phyloP scores from a whole-genome alignment of 2,888 invertebrate genomes.

The Netelia melanura region DNA sequence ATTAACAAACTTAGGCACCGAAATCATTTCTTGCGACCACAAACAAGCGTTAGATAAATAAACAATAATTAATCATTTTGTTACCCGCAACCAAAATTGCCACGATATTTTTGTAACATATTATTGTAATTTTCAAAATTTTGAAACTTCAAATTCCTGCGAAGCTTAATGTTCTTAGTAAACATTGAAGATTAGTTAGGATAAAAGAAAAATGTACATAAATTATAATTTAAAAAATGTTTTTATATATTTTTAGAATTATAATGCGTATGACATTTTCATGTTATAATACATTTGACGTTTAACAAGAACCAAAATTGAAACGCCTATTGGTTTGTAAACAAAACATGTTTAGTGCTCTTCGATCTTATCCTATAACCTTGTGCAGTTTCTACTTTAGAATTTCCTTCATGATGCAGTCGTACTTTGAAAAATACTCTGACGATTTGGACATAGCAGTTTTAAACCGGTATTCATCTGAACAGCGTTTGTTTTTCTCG shows the following conservation, averaged over 20 bases:
- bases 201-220: constrained; percentile 5
- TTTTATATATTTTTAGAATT: background rate
- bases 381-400: background rate
- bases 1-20: constrained; percentile 13
- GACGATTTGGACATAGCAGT: background rate
- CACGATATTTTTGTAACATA: background rate
- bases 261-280: background rate
- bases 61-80: constrained; percentile 2
- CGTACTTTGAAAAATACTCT: background rate
- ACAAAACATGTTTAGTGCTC: background rate
- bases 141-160: background rate
- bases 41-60: constrained; percentile 4
- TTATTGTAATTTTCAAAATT: background rate
- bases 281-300: background rate
- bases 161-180: background rate
- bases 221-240: background rate
- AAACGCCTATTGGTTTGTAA: background rate
- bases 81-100: background rate
- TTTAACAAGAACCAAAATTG: background rate
- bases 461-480: background rate
- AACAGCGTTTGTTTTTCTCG: background rate
- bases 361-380: background rate
- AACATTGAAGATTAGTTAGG: constrained; percentile 3
- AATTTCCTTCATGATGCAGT: constrained; percentile 1
- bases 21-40: constrained; percentile 6